These are phyloP conservation scores for Drosophila nebulosa DNA, from an alignment of 1,140 invertebrate species.

Conservation along the genomic window DNA sequence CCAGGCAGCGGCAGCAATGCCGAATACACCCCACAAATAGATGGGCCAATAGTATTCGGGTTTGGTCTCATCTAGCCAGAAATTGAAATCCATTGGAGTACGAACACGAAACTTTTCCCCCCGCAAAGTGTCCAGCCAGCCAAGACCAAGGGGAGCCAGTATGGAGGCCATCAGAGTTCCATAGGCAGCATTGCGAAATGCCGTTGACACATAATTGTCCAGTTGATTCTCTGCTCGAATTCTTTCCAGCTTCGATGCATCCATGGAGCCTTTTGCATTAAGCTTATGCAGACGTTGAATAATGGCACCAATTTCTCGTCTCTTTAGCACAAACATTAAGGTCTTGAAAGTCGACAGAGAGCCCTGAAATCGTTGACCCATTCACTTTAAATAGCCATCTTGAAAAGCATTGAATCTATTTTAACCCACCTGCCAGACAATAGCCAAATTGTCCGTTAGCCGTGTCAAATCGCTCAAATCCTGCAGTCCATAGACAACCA, in stretches of 20 bases:
- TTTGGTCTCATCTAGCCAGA: conserved; percentile 35
- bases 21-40: conserved; percentile 37
- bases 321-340: conserved; percentile 18
- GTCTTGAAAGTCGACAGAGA: conserved; percentile 36
- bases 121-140: conserved; percentile 1
- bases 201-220: conserved; percentile 25
- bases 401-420: neutral
- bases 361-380: conserved; percentile 11
- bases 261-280: neutral
- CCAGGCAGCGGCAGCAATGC: conserved; percentile 20
- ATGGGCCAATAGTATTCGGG: conserved; percentile 35
- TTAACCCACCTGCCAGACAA: conserved; percentile 4
- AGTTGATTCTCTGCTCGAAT: conserved; percentile 22
- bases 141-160: conserved; percentile 21
- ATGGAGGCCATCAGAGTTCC: conserved; percentile 13
- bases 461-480: conserved; percentile 23
- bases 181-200: conserved; percentile 30
- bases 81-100: conserved; percentile 52
- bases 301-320: conserved; percentile 10
- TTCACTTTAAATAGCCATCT: neutral
- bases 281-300: conserved; percentile 24
- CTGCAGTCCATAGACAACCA: conserved; percentile 36
- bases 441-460: conserved; percentile 27
- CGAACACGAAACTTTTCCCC: conserved; percentile 11
- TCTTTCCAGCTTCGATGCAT: neutral